Base-by-base conservation (phyloP, 2,888 invertebrate genomes). In the Drosophila multiciliata region DNA sequence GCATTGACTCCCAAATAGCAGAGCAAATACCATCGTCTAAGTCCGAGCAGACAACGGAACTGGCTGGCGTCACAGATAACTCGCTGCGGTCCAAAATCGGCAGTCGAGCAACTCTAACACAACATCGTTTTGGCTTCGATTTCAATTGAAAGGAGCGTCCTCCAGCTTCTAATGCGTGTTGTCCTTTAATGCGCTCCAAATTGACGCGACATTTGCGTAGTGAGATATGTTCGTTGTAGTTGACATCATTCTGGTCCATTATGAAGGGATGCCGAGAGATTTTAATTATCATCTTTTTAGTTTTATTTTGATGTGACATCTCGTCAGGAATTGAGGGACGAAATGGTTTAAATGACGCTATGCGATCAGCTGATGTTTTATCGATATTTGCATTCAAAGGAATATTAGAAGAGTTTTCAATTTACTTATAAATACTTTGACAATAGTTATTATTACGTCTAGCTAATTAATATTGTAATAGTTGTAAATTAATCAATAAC, bases 201-300 rank as follows among this genome's bases (percentile, higher is more conserved):
- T 90, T 82, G 0, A 90, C 91, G 7, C 90, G 80, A 73, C 91
- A 90, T 42, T 90, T 86, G 9, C 91, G 83, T 20, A 91, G 57
- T 48, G 80, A 75, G 1, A 72, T 60, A 23, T 61, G 60, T 11
- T 89, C 75, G 29, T 75, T 67, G 17, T 73, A 74, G 9, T 60
- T 45, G 0, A 50, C 11, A 0, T 77, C 75, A 1, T 58, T 59
- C 15, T 83, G 66, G 1, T 71, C 66, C 2, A 60, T 83, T 12
- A 88, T 72, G 26, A 75, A 87, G 1, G 90, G 81, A 29, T 90
- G 75, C 0, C 90, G 83, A 3, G 87, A 75, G 33, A 90, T 70
- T 73, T 89, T 91, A 1, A 90, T 65, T 0, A 88, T 57, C 23
- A 91, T 76, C 42, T 87, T 90, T 26, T 82, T 91, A 0, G 71